Base-by-base conservation (phyloP, 37 sponge, comb jelly and placozoan species). In the Eunapius fragilis region DNA sequence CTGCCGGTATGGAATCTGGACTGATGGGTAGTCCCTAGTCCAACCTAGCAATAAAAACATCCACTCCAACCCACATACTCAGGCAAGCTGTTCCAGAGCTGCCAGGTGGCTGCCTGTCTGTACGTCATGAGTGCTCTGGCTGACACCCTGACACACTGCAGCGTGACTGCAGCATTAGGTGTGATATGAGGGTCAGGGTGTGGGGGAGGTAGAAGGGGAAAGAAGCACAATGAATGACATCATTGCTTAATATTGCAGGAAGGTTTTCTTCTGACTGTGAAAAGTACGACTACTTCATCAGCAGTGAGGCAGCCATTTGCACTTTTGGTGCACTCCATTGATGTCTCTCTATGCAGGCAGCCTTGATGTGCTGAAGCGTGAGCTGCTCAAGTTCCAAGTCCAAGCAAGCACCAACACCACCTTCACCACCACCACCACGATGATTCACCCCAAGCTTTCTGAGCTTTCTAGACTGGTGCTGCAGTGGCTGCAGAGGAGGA, bases 371-470 rank as follows among this genome's bases (percentile, higher is more conserved):
- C 71, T 85, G 28, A 85, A 76, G 71, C 67, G 71, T 22, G 79
- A 74, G 12, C 80, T 91, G 75, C 67, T 71, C 24, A 77, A 79
- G 28, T 35, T 91, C 6, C 88, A 80, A 67, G 13, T 82, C 48
- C 33, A 30, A 34, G 74, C n/a, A n/a, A n/a, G n/a, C n/a, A n/a
- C n/a, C n/a, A n/a, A n/a, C n/a, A n/a, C n/a, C n/a, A n/a, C n/a
- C n/a, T n/a, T n/a, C n/a, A n/a, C 68, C 35, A 74, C 38, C 49
- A 17, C 45, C 34, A 17, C 30, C 23, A 22, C 30, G 19, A 68
- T 30, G 69, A n/a, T 58, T 19, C 92, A 91, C 67, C 92, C 92
- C 88, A 91, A 91, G 76, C 80, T 84, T 1, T 25, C 47, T 24
- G 47, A 82, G 71, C 33, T 91, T 75, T 49, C 84, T 24, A 37